Evolutionary conservation across 2,888 invertebrate species (phyloP).

Genomic region (Proisotoma minuta): DNA sequence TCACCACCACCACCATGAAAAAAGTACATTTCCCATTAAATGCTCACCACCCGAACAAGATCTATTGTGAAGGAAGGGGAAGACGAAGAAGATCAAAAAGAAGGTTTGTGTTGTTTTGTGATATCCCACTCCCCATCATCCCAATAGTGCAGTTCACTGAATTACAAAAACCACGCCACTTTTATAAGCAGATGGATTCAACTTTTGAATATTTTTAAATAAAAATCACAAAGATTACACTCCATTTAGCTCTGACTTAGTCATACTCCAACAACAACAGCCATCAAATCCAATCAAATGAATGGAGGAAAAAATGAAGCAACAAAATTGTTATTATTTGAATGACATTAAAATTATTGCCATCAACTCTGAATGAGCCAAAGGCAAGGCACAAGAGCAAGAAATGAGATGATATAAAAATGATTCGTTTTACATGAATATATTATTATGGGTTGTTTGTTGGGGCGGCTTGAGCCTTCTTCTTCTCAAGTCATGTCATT

Average conservation of each 20-base stretch:
- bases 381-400: slow-evolving; percentile 1
- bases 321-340: slow-evolving; percentile 4
- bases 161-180: not conserved
- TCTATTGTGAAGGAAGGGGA: slow-evolving; percentile 1
- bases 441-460: no score
- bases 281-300: slow-evolving; percentile 1
- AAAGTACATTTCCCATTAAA: not conserved
- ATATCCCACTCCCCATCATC: not conserved
- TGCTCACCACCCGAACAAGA: not conserved
- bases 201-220: slow-evolving; percentile 4
- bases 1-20: slow-evolving; percentile 3
- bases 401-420: not conserved
- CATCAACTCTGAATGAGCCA: slow-evolving; percentile 1
- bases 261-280: not conserved
- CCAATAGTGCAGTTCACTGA: slow-evolving; percentile 5
- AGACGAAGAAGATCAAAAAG: slow-evolving; percentile 1
- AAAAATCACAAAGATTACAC: not conserved
- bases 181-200: not conserved
- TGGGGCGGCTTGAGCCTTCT: slow-evolving; percentile 1
- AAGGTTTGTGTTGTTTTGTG: not conserved
- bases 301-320: not conserved
- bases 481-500: not conserved
- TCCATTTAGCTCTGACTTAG: not conserved
- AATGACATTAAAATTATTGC: slow-evolving; percentile 5
- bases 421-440: no score